Conservation (phyloP, 2,113 vertebrate species). For the Ceyx melanurus region DNA sequence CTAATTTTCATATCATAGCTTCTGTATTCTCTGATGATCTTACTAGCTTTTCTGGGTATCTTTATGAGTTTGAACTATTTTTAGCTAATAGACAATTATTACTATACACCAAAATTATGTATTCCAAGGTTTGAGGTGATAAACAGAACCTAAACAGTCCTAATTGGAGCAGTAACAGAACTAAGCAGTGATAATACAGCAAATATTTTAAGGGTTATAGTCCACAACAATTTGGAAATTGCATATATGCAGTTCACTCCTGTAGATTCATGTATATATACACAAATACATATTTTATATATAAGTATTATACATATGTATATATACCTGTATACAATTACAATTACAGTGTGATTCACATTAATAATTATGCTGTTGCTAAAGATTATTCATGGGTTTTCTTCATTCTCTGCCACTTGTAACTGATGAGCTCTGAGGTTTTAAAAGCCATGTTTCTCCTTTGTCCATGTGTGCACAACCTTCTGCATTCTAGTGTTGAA, state of each 20-base stretch:
- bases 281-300: neutral
- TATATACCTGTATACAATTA: neutral
- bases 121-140: neutral
- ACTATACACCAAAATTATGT: neutral
- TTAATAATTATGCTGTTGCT: neutral
- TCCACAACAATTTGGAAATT: neutral
- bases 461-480: neutral
- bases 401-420: neutral
- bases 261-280: neutral
- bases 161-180: neutral
- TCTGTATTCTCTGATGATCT: neutral
- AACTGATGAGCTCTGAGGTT: neutral
- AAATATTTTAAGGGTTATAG: too few species aligned
- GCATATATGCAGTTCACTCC: neutral
- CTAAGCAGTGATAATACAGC: neutral
- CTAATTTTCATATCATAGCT: neutral
- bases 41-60: neutral
- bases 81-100: neutral
- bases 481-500: neutral
- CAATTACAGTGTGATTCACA: neutral
- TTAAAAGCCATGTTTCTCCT: neutral
- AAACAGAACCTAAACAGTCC: neutral
- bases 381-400: neutral
- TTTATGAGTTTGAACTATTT: neutral
- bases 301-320: neutral